phyloP scores from a whole-genome alignment of 2,113 vertebrate species.

The Mellivora capensis region DNA sequence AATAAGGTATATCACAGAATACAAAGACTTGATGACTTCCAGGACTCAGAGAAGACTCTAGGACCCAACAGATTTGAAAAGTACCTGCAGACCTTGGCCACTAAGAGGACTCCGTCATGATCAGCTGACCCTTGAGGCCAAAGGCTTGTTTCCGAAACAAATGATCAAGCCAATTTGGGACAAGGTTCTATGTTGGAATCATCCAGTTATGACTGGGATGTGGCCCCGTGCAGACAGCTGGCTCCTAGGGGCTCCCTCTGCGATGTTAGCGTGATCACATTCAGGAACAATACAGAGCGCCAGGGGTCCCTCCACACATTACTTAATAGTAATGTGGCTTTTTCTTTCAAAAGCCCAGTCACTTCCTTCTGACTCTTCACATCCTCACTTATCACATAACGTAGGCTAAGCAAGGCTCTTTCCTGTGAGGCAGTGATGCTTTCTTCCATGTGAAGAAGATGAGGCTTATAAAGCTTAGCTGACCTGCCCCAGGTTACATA shows the following conservation, averaged over 20 bases:
- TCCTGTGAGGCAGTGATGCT: neutral
- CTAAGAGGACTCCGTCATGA: neutral
- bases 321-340: neutral
- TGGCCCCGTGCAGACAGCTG: neutral
- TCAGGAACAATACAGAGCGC: neutral
- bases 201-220: neutral
- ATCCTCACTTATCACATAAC: neutral
- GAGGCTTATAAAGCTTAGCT: neutral
- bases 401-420: neutral
- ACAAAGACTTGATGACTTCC: neutral
- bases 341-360: neutral
- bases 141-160: neutral
- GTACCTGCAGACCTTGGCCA: neutral
- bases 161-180: neutral
- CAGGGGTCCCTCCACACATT: neutral
- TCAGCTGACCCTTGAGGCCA: neutral
- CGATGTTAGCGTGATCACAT: neutral
- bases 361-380: neutral
- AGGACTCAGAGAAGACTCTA: neutral
- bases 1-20: neutral
- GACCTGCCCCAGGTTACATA: neutral
- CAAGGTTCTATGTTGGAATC: neutral
- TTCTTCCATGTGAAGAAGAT: neutral
- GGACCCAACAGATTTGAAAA: neutral
- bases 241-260: neutral